Evolutionary conservation across 1,140 invertebrate genomes (phyloP).

Genomic region (Coboldia fuscipes): DNA sequence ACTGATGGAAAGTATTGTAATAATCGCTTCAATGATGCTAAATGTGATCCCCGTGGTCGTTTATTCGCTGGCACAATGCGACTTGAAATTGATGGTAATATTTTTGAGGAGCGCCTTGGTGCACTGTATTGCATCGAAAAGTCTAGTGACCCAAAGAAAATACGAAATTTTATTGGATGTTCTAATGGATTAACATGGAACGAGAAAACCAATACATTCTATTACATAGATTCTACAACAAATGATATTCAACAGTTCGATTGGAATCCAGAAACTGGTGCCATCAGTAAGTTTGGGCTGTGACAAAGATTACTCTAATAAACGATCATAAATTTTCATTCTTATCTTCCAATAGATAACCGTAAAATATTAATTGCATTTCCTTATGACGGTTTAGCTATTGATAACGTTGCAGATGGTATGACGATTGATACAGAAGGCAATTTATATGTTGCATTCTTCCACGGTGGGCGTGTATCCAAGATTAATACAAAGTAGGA

Average conservation of each 20-base stretch:
- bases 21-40: constrained; percentile 3
- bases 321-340: no score
- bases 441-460: constrained; percentile 41
- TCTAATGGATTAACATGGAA: constrained; percentile 49
- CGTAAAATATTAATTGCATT: no score
- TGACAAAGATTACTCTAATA: no score
- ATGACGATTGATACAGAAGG: constrained; percentile 45
- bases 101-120: constrained; percentile 10
- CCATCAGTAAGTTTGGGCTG: constrained; percentile 4
- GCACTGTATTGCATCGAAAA: constrained; percentile 24
- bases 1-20: neutral
- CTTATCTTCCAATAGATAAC: no score
- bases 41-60: constrained; percentile 1
- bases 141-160: constrained; percentile 12
- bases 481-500: constrained; percentile 11
- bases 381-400: no score
- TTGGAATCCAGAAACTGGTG: constrained; percentile 22
- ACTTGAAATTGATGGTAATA: neutral
- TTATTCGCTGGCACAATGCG: constrained; percentile 2
- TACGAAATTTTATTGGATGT: neutral
- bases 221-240: constrained; percentile 34
- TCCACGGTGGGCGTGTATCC: constrained; percentile 17
- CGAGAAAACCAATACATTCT: constrained; percentile 29
- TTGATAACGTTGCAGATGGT: constrained; percentile 36
- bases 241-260: constrained; percentile 30